Evolutionary conservation across 2,888 invertebrate species (phyloP).

Genomic region (Achlya flavicornis): DNA sequence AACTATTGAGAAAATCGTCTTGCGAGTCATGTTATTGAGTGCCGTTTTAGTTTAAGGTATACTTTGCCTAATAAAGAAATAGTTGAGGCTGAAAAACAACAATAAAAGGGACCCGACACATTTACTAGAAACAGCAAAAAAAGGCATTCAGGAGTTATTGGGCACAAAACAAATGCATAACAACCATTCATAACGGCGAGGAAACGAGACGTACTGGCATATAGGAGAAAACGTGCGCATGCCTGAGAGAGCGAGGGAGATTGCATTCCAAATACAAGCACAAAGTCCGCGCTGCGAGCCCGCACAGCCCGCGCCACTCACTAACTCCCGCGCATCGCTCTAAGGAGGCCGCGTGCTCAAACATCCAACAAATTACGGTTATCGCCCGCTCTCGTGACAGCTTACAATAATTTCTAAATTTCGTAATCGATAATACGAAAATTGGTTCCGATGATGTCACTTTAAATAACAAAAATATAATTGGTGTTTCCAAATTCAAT

Average conservation of each 20-base stretch:
- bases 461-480: slow-evolving; percentile 36
- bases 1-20: too few relatives aligned
- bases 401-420: slow-evolving; percentile 52
- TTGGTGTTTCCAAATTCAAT: slow-evolving; percentile 54
- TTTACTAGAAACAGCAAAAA: slow-evolving; percentile 44
- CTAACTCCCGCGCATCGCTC: slow-evolving; percentile 33
- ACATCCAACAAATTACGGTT: slow-evolving; percentile 19
- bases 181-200: slow-evolving; percentile 73
- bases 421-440: slow-evolving; percentile 50
- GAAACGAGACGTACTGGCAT: slow-evolving; percentile 62
- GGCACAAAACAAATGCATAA: slow-evolving; percentile 64
- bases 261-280: slow-evolving; percentile 71
- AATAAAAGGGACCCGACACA: slow-evolving; percentile 34
- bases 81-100: slow-evolving; percentile 15
- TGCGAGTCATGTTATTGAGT: too few relatives aligned
- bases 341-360: slow-evolving; percentile 38
- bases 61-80: slow-evolving; percentile 11
- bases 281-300: slow-evolving; percentile 37
- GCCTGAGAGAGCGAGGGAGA: slow-evolving; percentile 78
- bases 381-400: slow-evolving; percentile 50
- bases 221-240: slow-evolving; percentile 65
- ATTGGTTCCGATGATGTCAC: slow-evolving; percentile 59
- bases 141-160: slow-evolving; percentile 50
- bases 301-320: slow-evolving; percentile 41
- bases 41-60: too few relatives aligned